Evolutionary conservation across 2,797 vertebrate genomes (phyloP).

Genomic region (Diplodus sargus): DNA sequence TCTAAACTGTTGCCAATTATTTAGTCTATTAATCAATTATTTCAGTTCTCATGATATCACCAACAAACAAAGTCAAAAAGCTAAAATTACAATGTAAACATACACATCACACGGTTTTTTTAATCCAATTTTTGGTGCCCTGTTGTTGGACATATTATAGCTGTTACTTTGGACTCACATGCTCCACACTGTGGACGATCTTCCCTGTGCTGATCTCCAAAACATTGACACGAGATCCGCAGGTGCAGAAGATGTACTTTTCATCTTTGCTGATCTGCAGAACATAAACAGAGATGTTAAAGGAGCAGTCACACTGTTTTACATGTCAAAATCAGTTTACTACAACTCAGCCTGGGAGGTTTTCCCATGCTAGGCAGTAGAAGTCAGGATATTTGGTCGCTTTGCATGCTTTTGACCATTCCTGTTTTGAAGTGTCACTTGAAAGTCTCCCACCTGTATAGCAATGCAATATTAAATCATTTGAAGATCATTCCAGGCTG

Average conservation of each 20-base stretch:
- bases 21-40: not conserved
- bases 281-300: not conserved
- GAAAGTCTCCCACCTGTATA: too few relatives aligned
- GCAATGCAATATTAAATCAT: too few relatives aligned
- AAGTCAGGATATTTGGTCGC: too few relatives aligned
- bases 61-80: not conserved
- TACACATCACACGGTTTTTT: too few relatives aligned
- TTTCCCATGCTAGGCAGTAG: too few relatives aligned
- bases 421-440: too few relatives aligned
- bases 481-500: too few relatives aligned
- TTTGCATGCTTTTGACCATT: too few relatives aligned
- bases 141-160: too few relatives aligned
- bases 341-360: not conserved
- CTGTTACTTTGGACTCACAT: slow-evolving; percentile 82
- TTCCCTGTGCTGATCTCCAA: slow-evolving; percentile 90
- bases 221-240: slow-evolving; percentile 89
- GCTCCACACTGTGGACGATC: slow-evolving; percentile 87
- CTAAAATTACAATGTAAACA: not conserved
- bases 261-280: slow-evolving; percentile 91
- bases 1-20: not conserved
- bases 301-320: not conserved
- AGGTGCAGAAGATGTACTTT: slow-evolving; percentile 91
- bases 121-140: not conserved
- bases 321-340: not conserved
- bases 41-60: not conserved